Percentiles rank a stretch among this genome's conserved stretches.
Conservation (phyloP, 2,113 vertebrate species). For the Hemiscyllium ocellatum region DNA sequence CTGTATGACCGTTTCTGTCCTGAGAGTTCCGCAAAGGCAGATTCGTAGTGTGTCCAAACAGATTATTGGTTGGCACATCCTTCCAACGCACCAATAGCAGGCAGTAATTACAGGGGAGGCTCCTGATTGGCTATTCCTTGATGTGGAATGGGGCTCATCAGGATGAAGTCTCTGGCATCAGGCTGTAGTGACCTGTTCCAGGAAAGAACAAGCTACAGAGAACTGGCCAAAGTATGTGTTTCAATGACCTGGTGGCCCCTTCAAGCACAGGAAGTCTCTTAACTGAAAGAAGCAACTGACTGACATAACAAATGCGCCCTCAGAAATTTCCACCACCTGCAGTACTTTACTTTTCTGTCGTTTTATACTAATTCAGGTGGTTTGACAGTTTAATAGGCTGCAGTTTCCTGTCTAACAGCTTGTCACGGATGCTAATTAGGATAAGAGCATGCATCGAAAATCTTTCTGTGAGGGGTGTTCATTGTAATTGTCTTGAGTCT, state of each 20-base stretch:
- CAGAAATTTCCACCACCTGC: too few relatives aligned
- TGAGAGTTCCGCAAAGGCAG: too few relatives aligned
- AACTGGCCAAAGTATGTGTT: neutral
- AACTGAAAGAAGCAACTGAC: neutral
- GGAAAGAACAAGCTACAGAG: neutral
- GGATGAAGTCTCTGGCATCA: neutral
- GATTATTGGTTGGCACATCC: neutral
- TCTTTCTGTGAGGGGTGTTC: neutral
- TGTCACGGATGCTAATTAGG: neutral
- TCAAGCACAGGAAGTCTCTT: neutral
- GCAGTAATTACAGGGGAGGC: neutral
- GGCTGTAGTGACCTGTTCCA: neutral
- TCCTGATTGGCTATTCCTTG: neutral
- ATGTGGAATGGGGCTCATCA: neutral
- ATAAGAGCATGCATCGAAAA: neutral
- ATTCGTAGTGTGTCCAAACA: neutral
- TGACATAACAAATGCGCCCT: neutral
- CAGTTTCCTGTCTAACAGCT: neutral
- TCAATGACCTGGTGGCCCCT: neutral
- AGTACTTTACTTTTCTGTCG: neutral
- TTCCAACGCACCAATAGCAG: neutral
- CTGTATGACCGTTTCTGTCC: too few relatives aligned
- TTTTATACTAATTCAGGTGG: neutral
- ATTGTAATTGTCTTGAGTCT: neutral
- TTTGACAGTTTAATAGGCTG: neutral